Evolutionary conservation across 2,888 invertebrate genomes (phyloP).

Genomic region (Spodoptera exigua): DNA sequence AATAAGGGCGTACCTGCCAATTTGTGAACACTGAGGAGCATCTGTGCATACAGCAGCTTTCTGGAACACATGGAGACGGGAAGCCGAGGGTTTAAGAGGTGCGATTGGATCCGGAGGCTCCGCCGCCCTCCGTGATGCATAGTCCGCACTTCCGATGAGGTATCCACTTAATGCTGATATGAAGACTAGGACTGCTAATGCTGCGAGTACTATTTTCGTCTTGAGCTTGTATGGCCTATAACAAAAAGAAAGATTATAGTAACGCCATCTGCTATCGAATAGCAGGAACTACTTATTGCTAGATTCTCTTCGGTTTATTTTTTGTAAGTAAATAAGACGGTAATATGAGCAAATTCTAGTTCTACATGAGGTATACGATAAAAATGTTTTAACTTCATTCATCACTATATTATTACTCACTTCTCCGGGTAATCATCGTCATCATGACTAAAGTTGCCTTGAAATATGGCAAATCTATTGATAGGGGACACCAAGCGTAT

Average conservation of each 20-base stretch:
- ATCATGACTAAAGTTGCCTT: conserved; percentile 74
- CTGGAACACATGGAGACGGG: conserved; percentile 91
- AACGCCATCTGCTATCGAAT: conserved; percentile 63
- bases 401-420: conserved; percentile 69
- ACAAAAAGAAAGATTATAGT: conserved; percentile 56
- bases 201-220: conserved; percentile 73
- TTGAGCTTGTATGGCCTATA: conserved; percentile 76
- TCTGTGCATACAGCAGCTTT: conserved; percentile 94
- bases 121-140: conserved; percentile 61
- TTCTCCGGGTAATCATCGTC: conserved; percentile 74
- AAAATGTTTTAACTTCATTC: background rate
- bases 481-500: conserved; percentile 81
- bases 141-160: conserved; percentile 74
- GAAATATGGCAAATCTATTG: conserved; percentile 79
- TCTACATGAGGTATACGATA: too few relatives aligned
- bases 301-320: background rate
- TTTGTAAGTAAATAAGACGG: conserved; percentile 20
- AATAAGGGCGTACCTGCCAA: conserved; percentile 91
- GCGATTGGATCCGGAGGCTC: conserved; percentile 91
- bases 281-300: conserved; percentile 28
- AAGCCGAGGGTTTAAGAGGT: conserved; percentile 91
- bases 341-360: background rate
- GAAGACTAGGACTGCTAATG: conserved; percentile 69
- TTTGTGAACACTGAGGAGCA: conserved; percentile 92
- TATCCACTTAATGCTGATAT: conserved; percentile 77